phyloP scores from a whole-genome alignment of 1,140 invertebrate genomes.

The Lordiphosa collinella region DNA sequence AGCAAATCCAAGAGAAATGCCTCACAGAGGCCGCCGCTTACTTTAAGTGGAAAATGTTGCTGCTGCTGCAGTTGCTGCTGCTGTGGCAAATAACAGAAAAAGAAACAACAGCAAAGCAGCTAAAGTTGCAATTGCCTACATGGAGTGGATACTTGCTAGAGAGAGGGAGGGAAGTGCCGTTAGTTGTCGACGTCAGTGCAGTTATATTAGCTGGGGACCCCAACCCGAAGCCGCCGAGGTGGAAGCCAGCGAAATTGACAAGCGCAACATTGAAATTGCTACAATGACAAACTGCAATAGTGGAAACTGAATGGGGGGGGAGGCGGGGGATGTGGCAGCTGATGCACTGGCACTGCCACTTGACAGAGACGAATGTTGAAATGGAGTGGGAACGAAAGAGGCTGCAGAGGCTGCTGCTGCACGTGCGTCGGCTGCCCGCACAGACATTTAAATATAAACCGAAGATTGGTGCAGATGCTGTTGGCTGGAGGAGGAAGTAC shows the following conservation, averaged over 20 bases:
- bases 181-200: slow-evolving; percentile 18
- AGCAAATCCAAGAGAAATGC: no score
- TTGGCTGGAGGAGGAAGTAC: slow-evolving; percentile 18
- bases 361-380: slow-evolving; percentile 71
- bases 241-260: slow-evolving; percentile 61
- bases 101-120: no score
- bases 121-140: slow-evolving; percentile 17
- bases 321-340: slow-evolving; percentile 24
- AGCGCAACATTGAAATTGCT: slow-evolving; percentile 75
- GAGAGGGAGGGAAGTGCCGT: slow-evolving; percentile 14
- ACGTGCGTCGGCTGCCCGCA: slow-evolving; percentile 61
- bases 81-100: no score
- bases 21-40: no score
- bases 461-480: slow-evolving; percentile 64
- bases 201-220: slow-evolving; percentile 27
- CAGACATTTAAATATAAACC: slow-evolving; percentile 74
- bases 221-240: slow-evolving; percentile 11
- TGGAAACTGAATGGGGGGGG: slow-evolving; percentile 1
- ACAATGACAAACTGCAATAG: slow-evolving; percentile 70
- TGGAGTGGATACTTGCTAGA: not conserved
- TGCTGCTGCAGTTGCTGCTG: no score
- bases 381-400: slow-evolving; percentile 1
- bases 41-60: no score
- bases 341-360: slow-evolving; percentile 57
- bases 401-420: slow-evolving; percentile 42